These are phyloP conservation scores for Nipponacmea schrenckii DNA, from an alignment of 2,888 invertebrate species.

Conservation along the genomic window DNA sequence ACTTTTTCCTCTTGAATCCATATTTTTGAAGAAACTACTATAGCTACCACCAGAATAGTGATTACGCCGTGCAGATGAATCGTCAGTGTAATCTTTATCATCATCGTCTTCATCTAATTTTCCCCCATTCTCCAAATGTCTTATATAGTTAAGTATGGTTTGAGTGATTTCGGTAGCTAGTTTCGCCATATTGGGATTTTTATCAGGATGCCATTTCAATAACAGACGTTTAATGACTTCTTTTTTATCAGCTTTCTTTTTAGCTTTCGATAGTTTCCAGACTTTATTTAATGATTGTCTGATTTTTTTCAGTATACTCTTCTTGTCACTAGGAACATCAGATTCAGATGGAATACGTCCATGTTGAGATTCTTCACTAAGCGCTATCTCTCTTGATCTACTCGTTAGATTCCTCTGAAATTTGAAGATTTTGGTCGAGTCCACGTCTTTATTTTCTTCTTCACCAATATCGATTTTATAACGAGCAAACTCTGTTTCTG, in stretches of 20 bases:
- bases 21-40: too few species aligned
- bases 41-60: too few species aligned
- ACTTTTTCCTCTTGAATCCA: background rate
- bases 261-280: background rate
- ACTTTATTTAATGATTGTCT: slow-evolving; percentile 5
- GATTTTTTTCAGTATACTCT: slow-evolving; percentile 6
- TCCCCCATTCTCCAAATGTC: background rate
- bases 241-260: too few species aligned
- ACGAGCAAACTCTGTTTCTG: too few species aligned
- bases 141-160: background rate
- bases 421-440: too few species aligned
- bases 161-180: slow-evolving; percentile 6
- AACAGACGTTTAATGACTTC: too few species aligned
- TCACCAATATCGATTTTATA: too few species aligned
- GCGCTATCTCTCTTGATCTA: too few species aligned
- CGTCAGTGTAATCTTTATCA: background rate
- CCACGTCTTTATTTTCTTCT: slow-evolving; percentile 12
- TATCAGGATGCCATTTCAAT: too few species aligned
- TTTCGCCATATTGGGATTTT: too few species aligned
- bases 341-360: background rate
- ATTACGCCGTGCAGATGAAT: too few species aligned
- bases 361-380: background rate
- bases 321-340: background rate
- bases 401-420: too few species aligned
- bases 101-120: background rate